Conservation (phyloP, 2,888 invertebrate species). For the Ditylenchus weischeri region DNA sequence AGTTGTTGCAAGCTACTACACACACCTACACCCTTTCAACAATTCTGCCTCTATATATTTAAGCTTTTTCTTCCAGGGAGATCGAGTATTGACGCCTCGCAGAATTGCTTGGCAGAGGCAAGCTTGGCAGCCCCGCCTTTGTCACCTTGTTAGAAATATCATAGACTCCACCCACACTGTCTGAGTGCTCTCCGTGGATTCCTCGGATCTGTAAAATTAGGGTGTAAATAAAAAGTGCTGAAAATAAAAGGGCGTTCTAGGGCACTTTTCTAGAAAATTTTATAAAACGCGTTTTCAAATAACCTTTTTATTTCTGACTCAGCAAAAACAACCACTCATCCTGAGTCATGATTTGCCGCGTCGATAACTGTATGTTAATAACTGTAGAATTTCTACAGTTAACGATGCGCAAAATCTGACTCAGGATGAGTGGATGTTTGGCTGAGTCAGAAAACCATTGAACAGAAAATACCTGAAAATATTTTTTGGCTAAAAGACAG, state of each 20-base stretch:
- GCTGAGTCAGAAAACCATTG: neutral
- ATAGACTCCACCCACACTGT: slow-evolving; percentile 87
- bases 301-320: neutral
- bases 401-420: too few relatives aligned
- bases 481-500: neutral
- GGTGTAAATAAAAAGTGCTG: too few relatives aligned
- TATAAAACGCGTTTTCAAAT: neutral
- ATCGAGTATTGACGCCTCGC: slow-evolving; percentile 68
- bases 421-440: too few relatives aligned
- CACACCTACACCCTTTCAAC: too few relatives aligned
- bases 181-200: slow-evolving; percentile 92
- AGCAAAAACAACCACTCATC: neutral
- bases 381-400: too few relatives aligned
- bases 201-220: slow-evolving; percentile 67
- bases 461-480: neutral
- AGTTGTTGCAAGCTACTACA: too few relatives aligned
- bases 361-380: too few relatives aligned
- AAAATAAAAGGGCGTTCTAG: too few relatives aligned
- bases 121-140: slow-evolving; percentile 75
- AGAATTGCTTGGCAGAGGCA: slow-evolving; percentile 69
- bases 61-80: slow-evolving; percentile 56
- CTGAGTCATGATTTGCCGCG: too few relatives aligned
- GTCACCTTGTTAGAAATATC: slow-evolving; percentile 77
- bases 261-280: too few relatives aligned
- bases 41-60: neutral